Percentiles rank a stretch among this genome's conserved stretches.
phyloP scores from a whole-genome alignment of 2,797 vertebrate species.

The Schizopygopsis malacanthus region DNA sequence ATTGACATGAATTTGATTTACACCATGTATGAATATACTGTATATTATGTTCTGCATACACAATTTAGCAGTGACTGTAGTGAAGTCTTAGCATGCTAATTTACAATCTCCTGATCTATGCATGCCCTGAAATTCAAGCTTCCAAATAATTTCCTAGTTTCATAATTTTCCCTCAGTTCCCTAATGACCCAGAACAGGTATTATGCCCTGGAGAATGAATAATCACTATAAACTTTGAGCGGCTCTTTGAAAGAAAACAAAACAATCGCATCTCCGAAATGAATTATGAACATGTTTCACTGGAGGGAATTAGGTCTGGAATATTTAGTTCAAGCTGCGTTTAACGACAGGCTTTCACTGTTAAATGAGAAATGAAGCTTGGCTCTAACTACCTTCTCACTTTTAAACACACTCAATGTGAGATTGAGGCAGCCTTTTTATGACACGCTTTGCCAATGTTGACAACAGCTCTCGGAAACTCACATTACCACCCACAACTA shows the following conservation, averaged over 20 bases:
- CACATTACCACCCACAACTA: slow-evolving; percentile 24
- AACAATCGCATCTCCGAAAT: slow-evolving; percentile 36
- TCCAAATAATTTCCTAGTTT: slow-evolving; percentile 46
- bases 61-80: background rate
- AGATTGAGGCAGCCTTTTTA: background rate
- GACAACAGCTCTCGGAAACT: slow-evolving; percentile 35
- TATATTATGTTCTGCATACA: slow-evolving; percentile 6
- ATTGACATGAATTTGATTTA: background rate
- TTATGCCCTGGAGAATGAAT: slow-evolving; percentile 32
- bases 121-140: background rate
- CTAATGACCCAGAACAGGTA: slow-evolving; percentile 46
- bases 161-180: slow-evolving; percentile 33
- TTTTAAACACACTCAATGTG: slow-evolving; percentile 42
- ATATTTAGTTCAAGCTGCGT: slow-evolving; percentile 50
- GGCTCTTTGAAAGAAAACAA: slow-evolving; percentile 37
- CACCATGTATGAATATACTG: background rate
- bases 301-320: slow-evolving; percentile 49
- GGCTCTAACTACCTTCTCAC: slow-evolving; percentile 18
- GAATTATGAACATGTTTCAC: slow-evolving; percentile 39
- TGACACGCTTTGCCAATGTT: slow-evolving; percentile 9
- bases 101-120: slow-evolving; percentile 1
- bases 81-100: slow-evolving; percentile 30
- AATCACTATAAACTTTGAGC: slow-evolving; percentile 36
- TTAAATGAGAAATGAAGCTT: slow-evolving; percentile 53
- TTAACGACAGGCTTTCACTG: slow-evolving; percentile 51